Base-by-base conservation (phyloP, 1,140 invertebrate genomes). In the Diploscapter pachys region DNA sequence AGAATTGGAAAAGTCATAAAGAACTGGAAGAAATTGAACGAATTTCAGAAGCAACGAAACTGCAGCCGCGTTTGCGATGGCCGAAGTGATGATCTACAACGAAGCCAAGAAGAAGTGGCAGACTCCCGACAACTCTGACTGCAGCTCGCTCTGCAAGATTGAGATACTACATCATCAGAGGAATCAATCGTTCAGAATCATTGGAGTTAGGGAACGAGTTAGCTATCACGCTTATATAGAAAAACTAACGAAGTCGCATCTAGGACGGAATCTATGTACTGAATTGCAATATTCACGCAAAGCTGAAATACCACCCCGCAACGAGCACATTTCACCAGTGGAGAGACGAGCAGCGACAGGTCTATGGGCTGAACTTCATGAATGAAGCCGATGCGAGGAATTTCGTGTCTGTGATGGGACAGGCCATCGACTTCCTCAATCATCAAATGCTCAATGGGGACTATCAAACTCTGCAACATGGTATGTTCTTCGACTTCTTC, bases 261-360 rank as follows among this genome's bases (percentile, higher is more conserved):
- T 55, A 68, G 66, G 50, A 53, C 48, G 50, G 50, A 6, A 8
- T 55, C 11, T 52, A 9, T 52, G 49, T 68, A 6, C 52, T 68
- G 5, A 68, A 68, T 53, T 68, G 66, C 51, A 68, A 68, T 48
- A 68, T 68, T 53, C 66, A 68, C 57, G 52, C 53, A n/a, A 68
- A 54, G 51, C 48, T 68, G 52, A 68, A 68, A 55, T 68, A 68
- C 57, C 66, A 68, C 66, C 53, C 66, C 8, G 71, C 71, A 5
- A 72, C 71, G 5, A 59, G 61, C 9, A 72, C 71, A 5, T 72
- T 72, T 51, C 71, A 72, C 49, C 71, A 72, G 54, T 72, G 71
- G 71, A 11, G 71, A 68, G 71, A 72, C 50, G 71, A 72, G 52
- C 4, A 66, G 4, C 11, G 59, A 49, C 6, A 68, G 66, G 66